These are phyloP conservation scores for Poeciliopsis turneri DNA, from an alignment of 2,797 vertebrate species.

Conservation along the genomic window DNA sequence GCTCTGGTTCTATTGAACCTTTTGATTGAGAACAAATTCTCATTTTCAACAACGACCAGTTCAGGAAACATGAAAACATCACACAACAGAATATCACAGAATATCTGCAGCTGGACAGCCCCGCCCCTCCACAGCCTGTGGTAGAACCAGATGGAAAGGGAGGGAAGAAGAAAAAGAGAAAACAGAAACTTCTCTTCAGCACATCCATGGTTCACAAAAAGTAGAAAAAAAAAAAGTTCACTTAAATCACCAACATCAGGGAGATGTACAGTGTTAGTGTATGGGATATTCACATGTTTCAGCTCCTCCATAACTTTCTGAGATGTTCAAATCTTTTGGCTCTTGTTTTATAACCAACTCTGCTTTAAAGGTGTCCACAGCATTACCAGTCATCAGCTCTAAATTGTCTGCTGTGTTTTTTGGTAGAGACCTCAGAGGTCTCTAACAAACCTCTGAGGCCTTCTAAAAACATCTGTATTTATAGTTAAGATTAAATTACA, in stretches of 20 bases:
- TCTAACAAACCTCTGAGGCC: neutral
- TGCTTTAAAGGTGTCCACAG: neutral
- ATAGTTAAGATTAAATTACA: too few relatives aligned
- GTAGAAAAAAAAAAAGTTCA: conserved; percentile 78
- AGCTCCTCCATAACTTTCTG: neutral
- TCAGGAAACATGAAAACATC: too few relatives aligned
- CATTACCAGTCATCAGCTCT: too few relatives aligned
- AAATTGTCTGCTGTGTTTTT: neutral
- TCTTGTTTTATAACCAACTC: neutral
- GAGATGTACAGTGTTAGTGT: too few relatives aligned
- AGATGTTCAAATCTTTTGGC: neutral
- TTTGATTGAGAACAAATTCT: too few relatives aligned
- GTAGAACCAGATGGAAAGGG: conserved; percentile 87
- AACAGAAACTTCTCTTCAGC: conserved; percentile 97
- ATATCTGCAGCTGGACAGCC: conserved; percentile 87
- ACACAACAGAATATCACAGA: too few relatives aligned
- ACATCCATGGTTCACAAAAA: conserved; percentile 98
- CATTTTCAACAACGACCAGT: too few relatives aligned
- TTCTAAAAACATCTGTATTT: too few relatives aligned
- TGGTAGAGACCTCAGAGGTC: neutral
- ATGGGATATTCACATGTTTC: too few relatives aligned
- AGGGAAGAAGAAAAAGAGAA: conserved; percentile 96
- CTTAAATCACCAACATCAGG: neutral
- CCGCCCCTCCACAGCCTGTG: conserved; percentile 54
- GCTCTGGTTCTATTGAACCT: neutral